A percentile compares a stretch with the other conserved stretches of the same genome.
Conservation (phyloP, 2,113 vertebrate genomes). For the Datnioides undecimradiatus region DNA sequence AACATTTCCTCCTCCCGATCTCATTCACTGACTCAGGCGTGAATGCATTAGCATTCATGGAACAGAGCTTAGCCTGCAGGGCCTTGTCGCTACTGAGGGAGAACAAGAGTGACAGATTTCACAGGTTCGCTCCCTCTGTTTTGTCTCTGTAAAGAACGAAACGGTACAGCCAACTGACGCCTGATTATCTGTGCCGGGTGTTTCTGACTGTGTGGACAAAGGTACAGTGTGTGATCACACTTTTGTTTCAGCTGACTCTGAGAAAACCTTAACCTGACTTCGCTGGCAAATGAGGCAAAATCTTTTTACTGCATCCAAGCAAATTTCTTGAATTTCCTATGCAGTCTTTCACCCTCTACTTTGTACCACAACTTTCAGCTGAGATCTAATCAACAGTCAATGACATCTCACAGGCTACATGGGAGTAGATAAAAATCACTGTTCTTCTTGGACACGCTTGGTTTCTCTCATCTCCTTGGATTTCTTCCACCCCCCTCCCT, state of each 20-base stretch:
- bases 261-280: constrained; percentile 43
- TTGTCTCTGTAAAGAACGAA: constrained; percentile 16
- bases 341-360: constrained; percentile 3
- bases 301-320: background rate
- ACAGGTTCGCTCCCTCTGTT: constrained; percentile 19
- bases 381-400: constrained; percentile 52
- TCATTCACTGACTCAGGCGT: constrained; percentile 30
- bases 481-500: background rate
- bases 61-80: constrained; percentile 29
- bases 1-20: background rate
- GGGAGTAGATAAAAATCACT: constrained; percentile 50
- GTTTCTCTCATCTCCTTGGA: constrained; percentile 45
- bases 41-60: constrained; percentile 36
- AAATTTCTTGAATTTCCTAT: constrained; percentile 6
- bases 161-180: background rate
- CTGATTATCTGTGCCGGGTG: background rate
- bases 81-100: constrained; percentile 29
- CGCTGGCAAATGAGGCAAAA: constrained; percentile 18
- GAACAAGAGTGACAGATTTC: constrained; percentile 47
- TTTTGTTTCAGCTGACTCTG: constrained; percentile 20
- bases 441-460: constrained; percentile 53
- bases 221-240: constrained; percentile 8
- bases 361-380: constrained; percentile 1
- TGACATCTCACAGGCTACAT: constrained; percentile 23
- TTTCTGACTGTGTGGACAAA: constrained; percentile 17